Percentiles rank a stretch among this genome's conserved stretches.
phyloP scores from a whole-genome alignment of 1,140 invertebrate genomes.

The Saccostrea glomerata region DNA sequence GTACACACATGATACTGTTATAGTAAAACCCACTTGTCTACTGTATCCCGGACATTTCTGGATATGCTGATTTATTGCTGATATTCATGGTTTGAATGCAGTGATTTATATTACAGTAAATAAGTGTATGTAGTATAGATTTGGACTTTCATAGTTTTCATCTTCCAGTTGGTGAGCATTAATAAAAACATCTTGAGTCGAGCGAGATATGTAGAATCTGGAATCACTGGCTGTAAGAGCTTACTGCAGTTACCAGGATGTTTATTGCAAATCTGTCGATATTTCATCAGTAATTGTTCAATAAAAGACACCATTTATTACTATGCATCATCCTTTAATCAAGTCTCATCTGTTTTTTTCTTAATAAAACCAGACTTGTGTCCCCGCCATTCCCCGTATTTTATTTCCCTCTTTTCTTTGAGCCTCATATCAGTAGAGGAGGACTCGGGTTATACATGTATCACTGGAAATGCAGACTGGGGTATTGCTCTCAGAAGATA shows the following conservation, averaged over 20 bases:
- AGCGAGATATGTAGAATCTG: not conserved
- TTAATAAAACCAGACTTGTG: conserved; percentile 32
- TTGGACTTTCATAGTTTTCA: not conserved
- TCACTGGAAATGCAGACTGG: not conserved
- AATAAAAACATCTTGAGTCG: not conserved
- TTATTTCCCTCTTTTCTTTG: conserved; percentile 1
- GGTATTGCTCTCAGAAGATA: not conserved
- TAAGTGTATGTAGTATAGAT: not conserved
- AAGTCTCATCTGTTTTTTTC: conserved; percentile 36
- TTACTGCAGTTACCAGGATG: not conserved
- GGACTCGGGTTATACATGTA: too few species aligned
- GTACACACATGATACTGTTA: too few species aligned
- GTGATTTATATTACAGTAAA: not conserved
- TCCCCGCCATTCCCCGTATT: not conserved
- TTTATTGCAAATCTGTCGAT: conserved; percentile 38
- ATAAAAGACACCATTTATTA: conserved; percentile 38
- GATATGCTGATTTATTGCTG: not conserved
- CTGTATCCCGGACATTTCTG: not conserved
- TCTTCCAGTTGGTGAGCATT: not conserved
- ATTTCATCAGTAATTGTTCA: conserved; percentile 37
- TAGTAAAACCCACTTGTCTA: too few species aligned
- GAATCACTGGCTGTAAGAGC: not conserved
- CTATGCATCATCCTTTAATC: conserved; percentile 30
- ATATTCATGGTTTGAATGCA: not conserved
- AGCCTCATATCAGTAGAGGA: not conserved